Base-by-base conservation (phyloP, 2,888 invertebrate genomes). In the Leucophenga montana region DNA sequence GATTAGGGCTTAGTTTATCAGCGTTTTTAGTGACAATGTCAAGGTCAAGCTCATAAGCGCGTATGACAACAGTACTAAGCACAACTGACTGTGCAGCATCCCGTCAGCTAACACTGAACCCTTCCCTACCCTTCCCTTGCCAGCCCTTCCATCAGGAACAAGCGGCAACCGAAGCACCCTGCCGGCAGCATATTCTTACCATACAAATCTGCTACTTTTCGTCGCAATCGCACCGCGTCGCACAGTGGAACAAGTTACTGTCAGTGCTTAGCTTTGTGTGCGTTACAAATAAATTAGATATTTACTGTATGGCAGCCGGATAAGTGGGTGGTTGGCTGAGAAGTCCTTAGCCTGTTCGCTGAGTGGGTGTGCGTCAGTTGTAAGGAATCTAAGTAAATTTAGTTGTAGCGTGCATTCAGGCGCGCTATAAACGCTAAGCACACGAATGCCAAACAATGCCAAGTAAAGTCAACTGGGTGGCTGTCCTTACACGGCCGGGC, bases 1-100 rank as follows among this genome's bases (percentile, higher is more conserved):
- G 83, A 82, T 81, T 81, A 83, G 74, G 72, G 74, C 82, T 78
- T 82, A 83, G 83, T 83, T 81, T 82, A 83, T 81, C 80, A 80
- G 82, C 78, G 77, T 74, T 82, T 81, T 75, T 77, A 83, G 71
- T 78, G 83, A 72, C 83, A 81, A 79, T 81, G 83, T 82, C 80
- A 83, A 81, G 80, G 80, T 83, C 80, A 82, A 81, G 83, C 80
- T 78, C 78, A 83, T 83, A 80, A 83, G 77, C 59, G 80, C 78
- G 71, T 78, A 76, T 78, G 80, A 82, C 83, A 80, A 79, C 79
- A 76, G 68, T 62, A 69, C 75, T 76, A 75, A 76, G 72, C 20
- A 27, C 59, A 27, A 54, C 46, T 61, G 62, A 18, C 61, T 74
- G 71, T 68, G 64, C 53, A 48, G n/a, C 48, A 6, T n/a, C 2